A percentile compares a stretch with the other conserved stretches of the same genome.
These are phyloP conservation scores for Parascotia fuliginaria DNA, from an alignment of 2,888 invertebrate genomes.

Conservation along the genomic window DNA sequence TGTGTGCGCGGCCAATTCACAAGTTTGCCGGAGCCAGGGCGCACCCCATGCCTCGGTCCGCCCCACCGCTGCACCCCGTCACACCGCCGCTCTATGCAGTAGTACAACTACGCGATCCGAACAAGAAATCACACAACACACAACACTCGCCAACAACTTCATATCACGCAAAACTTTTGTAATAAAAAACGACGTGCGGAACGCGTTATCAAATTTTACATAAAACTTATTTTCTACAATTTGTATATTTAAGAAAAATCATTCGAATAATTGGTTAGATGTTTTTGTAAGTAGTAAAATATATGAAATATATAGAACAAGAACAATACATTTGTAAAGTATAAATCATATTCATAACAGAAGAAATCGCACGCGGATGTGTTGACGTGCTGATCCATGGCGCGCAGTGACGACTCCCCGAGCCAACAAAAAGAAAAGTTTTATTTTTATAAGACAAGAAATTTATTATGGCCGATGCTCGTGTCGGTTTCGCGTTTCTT, in stretches of 20 bases:
- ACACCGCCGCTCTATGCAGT: slow-evolving; percentile 30
- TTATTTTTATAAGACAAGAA: slow-evolving; percentile 85
- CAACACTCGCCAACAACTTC: background rate
- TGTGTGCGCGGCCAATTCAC: slow-evolving; percentile 82
- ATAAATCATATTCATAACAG: slow-evolving; percentile 32
- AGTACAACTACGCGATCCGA: slow-evolving; percentile 19
- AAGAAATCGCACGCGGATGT: slow-evolving; percentile 34
- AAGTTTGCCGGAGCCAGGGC: slow-evolving; percentile 71
- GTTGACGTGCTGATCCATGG: slow-evolving; percentile 42
- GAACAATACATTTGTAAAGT: slow-evolving; percentile 26
- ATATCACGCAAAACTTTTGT: background rate
- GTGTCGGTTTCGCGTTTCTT: slow-evolving; percentile 81
- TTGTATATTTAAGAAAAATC: background rate
- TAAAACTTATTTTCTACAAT: background rate
- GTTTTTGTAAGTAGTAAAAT: background rate
- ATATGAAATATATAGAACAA: background rate
- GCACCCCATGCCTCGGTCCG: slow-evolving; percentile 48
- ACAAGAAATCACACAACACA: background rate
- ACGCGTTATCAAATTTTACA: background rate
- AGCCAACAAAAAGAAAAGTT: slow-evolving; percentile 82
- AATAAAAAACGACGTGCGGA: background rate
- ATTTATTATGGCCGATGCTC: slow-evolving; percentile 83
- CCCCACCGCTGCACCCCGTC: slow-evolving; percentile 52
- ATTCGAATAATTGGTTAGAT: background rate
- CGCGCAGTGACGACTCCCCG: slow-evolving; percentile 64